Evolutionary conservation across 2,797 vertebrate species (phyloP), one percentile per base, ranked within the genome.

Genomic region (Pampus argenteus): DNA sequence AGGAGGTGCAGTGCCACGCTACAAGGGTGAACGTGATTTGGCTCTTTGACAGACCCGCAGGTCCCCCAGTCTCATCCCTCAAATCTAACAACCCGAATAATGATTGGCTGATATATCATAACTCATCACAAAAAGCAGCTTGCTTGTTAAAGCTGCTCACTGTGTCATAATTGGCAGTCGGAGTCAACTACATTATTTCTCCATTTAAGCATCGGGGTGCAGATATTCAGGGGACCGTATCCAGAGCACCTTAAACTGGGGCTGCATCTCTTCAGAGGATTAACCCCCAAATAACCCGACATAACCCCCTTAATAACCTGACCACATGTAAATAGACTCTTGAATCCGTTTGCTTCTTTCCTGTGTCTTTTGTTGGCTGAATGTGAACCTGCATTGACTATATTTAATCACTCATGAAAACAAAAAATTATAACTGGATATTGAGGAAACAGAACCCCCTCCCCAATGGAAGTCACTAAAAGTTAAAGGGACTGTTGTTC

Each of bases 271-370:
- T 91, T 93, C 91, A 84, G 93, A 93, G 93, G 64, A 86, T 85
- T 94, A 95, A 95, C 86, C 87, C 82, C 88, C 79, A 78, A 93
- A 94, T 96, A 96, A 96, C 93, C 89, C 87, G 87, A 95, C 94
- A 94, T 96, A 97, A 97, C 94, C 94, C 93, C 93, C 90, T 60
- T 62, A 91, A 93, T 95, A 96, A 96, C 92, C 81, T 93, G 91
- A 92, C 83, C 91, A 93, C 87, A 81, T 89, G 84, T 87, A 92
- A 94, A 93, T 72, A 85, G 84, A 85, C 64, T 66, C 69, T 57
- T 78, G 84, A 76, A 66, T 81, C 57, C 72, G 61, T 81, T 66
- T 87, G 82, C 90, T 93, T 91, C 79, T 88, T 86, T 91, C 85
- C 81, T 93, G 87, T 94, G 86, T 94, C 81, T 90, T 88, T 80